Evolutionary conservation across 2,113 vertebrate species (phyloP).

Genomic region (Sceloporus tristichus): DNA sequence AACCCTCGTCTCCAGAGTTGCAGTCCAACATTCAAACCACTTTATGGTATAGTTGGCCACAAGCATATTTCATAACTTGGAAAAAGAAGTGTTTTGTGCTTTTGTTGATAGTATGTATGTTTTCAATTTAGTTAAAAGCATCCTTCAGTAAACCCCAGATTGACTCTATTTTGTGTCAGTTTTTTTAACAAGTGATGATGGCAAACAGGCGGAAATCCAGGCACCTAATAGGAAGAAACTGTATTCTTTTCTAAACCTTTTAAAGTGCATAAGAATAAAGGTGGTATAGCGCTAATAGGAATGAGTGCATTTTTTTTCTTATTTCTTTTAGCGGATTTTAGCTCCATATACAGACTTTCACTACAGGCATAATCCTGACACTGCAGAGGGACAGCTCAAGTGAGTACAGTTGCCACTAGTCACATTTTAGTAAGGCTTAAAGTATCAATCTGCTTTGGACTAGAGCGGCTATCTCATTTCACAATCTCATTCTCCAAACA

Average conservation of each 20-base stretch:
- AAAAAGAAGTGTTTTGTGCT: neutral
- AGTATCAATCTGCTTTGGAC: neutral
- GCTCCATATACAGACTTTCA: slow-evolving; percentile 99
- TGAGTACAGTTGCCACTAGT: slow-evolving; percentile 77
- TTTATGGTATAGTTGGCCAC: neutral
- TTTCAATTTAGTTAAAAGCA: neutral
- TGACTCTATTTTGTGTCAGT: neutral
- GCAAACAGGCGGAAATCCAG: neutral
- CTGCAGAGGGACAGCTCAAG: slow-evolving; percentile 96
- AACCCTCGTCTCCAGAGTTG: no score
- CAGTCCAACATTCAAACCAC: no score
- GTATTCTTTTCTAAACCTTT: slow-evolving; percentile 42
- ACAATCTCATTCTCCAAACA: slow-evolving; percentile 62
- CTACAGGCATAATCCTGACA: slow-evolving; percentile 98
- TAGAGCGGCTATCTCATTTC: neutral
- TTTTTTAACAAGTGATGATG: neutral
- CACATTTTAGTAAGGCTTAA: neutral
- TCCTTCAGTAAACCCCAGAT: neutral
- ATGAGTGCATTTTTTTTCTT: slow-evolving; percentile 27
- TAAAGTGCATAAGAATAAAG: neutral
- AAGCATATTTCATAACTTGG: neutral
- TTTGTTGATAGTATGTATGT: neutral
- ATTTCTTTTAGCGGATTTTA: slow-evolving; percentile 90
- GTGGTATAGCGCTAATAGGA: neutral
- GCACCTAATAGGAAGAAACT: neutral